Percentiles rank a stretch among this genome's conserved stretches.
These are phyloP conservation scores for Pachydiplax longipennis DNA, from an alignment of 2,888 invertebrate genomes.

Conservation along the genomic window DNA sequence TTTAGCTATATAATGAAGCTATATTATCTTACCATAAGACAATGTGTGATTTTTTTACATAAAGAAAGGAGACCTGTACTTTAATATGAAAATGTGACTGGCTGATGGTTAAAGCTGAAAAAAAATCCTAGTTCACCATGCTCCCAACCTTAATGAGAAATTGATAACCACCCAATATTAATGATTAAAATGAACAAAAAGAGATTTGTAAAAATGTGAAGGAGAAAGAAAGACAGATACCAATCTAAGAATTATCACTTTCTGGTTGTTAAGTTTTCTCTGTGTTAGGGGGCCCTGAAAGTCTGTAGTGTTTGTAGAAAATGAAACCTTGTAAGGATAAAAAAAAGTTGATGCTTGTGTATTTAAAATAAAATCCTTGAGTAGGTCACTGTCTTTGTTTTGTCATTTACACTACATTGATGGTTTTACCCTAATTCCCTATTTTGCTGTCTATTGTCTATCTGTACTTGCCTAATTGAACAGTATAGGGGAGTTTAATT, in stretches of 20 bases:
- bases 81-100: conserved; percentile 14
- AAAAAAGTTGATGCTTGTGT: conserved; percentile 45
- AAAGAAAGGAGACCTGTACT: conserved; percentile 21
- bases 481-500: too few species aligned
- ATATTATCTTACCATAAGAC: neutral
- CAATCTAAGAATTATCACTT: conserved; percentile 34
- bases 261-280: conserved; percentile 43
- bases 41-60: conserved; percentile 32
- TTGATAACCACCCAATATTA: conserved; percentile 31
- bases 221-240: conserved; percentile 31
- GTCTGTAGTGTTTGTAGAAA: conserved; percentile 45
- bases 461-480: too few species aligned
- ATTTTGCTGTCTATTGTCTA: too few species aligned
- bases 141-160: conserved; percentile 17
- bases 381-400: conserved; percentile 13
- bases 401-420: neutral
- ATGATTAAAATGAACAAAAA: conserved; percentile 14
- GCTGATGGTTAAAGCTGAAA: conserved; percentile 14
- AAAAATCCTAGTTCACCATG: conserved; percentile 25
- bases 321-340: conserved; percentile 44
- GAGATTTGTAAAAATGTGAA: conserved; percentile 39
- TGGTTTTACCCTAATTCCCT: too few species aligned
- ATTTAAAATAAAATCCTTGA: conserved; percentile 43
- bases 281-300: conserved; percentile 25
- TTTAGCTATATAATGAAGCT: conserved; percentile 24